These are phyloP conservation scores for Diachasma alloeum DNA, from an alignment of 1,140 invertebrate genomes.

Conservation along the genomic window DNA sequence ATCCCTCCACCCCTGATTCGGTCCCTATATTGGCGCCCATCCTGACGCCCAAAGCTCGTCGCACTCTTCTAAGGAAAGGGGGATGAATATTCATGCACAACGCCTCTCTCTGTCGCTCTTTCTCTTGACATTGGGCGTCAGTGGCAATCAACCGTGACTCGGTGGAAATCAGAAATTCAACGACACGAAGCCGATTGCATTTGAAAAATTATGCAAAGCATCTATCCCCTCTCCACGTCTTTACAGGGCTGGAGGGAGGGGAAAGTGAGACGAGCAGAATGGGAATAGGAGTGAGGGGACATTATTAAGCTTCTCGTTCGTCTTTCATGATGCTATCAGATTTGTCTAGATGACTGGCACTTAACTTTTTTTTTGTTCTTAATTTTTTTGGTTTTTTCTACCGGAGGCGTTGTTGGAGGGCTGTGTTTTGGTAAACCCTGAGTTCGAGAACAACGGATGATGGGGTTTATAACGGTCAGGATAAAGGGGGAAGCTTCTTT, in stretches of 20 bases:
- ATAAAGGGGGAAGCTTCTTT: no score
- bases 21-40: background rate
- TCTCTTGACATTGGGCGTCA: slow-evolving; percentile 59
- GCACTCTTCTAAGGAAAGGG: slow-evolving; percentile 51
- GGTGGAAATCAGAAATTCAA: slow-evolving; percentile 34
- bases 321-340: slow-evolving; percentile 10
- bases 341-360: slow-evolving; percentile 11
- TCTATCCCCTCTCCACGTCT: background rate
- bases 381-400: no score
- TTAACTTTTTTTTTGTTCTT: background rate
- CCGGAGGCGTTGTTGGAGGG: no score
- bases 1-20: slow-evolving; percentile 9
- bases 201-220: slow-evolving; percentile 29
- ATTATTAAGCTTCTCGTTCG: slow-evolving; percentile 12
- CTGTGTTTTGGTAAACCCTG: no score
- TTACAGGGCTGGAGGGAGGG: background rate
- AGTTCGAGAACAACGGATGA: no score
- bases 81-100: slow-evolving; percentile 63
- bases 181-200: slow-evolving; percentile 34
- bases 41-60: slow-evolving; percentile 14
- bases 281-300: slow-evolving; percentile 1
- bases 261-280: slow-evolving; percentile 28
- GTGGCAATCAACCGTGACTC: slow-evolving; percentile 58
- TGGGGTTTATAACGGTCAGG: no score
- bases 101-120: slow-evolving; percentile 39